Conservation (phyloP, 1,140 invertebrate genomes). For the Heliconius nattereri region DNA sequence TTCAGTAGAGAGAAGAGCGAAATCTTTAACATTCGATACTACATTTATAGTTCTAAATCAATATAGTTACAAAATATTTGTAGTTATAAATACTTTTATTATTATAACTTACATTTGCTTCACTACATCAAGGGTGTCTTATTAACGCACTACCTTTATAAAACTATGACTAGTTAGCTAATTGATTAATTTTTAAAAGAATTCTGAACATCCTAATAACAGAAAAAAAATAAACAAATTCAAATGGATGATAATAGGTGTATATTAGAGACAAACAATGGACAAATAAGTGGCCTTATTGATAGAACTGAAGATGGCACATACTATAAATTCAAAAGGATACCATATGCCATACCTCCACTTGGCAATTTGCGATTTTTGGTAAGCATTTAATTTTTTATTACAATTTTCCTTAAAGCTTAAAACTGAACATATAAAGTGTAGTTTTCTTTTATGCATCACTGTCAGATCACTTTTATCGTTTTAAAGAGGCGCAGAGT, state of each 20-base stretch:
- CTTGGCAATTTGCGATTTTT: constrained; percentile 81
- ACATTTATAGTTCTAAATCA: background rate
- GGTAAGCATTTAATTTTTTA: constrained; percentile 60
- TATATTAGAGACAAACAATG: constrained; percentile 52
- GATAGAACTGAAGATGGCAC: constrained; percentile 51
- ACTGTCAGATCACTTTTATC: too few relatives aligned
- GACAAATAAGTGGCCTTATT: constrained; percentile 61
- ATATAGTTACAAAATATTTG: background rate
- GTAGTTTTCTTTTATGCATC: too few relatives aligned
- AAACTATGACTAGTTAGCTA: too few relatives aligned
- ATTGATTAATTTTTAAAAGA: too few relatives aligned
- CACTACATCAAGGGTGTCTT: too few relatives aligned
- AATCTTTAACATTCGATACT: background rate
- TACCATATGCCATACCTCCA: constrained; percentile 84
- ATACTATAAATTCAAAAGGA: constrained; percentile 82
- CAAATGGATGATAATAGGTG: constrained; percentile 37
- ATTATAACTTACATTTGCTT: background rate
- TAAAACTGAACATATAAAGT: too few relatives aligned
- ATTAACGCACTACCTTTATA: too few relatives aligned
- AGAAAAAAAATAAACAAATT: background rate
- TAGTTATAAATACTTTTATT: background rate
- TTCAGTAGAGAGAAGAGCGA: too few relatives aligned
- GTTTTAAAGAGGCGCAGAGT: too few relatives aligned
- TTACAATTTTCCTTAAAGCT: background rate
- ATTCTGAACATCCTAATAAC: background rate